Conservation (phyloP, 2,888 invertebrate genomes). For the Pristionchus exspectatus region DNA sequence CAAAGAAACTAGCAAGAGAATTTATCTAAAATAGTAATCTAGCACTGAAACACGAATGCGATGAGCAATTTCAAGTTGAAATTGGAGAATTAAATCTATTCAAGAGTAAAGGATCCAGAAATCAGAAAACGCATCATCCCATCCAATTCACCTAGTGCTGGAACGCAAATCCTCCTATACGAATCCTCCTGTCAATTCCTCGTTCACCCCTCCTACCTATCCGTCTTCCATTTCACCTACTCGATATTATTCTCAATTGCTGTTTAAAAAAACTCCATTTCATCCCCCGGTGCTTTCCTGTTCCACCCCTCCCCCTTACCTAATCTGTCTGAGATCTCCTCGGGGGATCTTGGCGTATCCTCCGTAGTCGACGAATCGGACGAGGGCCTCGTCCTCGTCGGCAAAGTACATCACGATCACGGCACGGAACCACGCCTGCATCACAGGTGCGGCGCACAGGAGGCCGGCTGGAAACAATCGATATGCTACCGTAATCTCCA, state of each 20-base stretch:
- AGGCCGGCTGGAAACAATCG: conserved; percentile 85
- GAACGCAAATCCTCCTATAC: too few species aligned
- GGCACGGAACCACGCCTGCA: conserved; percentile 92
- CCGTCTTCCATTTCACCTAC: too few species aligned
- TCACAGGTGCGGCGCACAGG: conserved; percentile 90
- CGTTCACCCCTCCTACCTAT: too few species aligned
- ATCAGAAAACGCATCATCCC: too few species aligned
- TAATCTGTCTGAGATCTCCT: conserved; percentile 90
- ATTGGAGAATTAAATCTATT: too few species aligned
- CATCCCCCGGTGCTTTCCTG: neutral
- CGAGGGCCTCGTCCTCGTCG: conserved; percentile 84
- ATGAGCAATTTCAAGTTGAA: too few species aligned
- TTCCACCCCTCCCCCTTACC: conserved; percentile 64
- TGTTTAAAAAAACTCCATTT: neutral
- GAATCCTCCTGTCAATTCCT: too few species aligned
- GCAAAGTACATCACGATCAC: conserved; percentile 86
- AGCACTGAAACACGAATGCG: too few species aligned
- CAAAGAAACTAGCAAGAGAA: too few species aligned
- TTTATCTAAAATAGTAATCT: too few species aligned
- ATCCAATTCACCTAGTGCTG: too few species aligned
- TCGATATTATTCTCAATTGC: neutral
- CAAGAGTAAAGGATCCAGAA: too few species aligned
- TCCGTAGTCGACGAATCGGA: conserved; percentile 95
- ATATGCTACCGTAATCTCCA: neutral
- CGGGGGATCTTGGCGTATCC: conserved; percentile 90